Evolutionary conservation across 2,888 invertebrate genomes (phyloP).

Genomic region (Salticus scenicus): DNA sequence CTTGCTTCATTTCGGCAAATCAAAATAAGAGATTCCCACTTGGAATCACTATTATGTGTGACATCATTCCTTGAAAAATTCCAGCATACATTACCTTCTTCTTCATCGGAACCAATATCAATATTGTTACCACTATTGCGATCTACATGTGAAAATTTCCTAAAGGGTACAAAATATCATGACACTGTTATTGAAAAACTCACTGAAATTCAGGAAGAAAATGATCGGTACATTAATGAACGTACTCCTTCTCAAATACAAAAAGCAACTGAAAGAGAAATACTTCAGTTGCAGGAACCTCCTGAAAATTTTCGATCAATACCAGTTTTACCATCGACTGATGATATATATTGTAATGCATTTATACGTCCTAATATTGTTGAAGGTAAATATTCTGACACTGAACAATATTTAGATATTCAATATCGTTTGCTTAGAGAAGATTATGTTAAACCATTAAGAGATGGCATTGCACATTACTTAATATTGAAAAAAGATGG

Average conservation of each 20-base stretch:
- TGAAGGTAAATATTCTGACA: conserved; percentile 80
- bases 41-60: conserved; percentile 34
- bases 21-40: neutral
- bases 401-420: conserved; percentile 85
- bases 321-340: conserved; percentile 42
- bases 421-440: conserved; percentile 87
- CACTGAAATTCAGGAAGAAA: conserved; percentile 38
- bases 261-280: conserved; percentile 33
- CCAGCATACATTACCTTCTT: conserved; percentile 26
- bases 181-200: conserved; percentile 17
- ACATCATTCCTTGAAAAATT: conserved; percentile 41
- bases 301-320: conserved; percentile 58
- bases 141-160: neutral
- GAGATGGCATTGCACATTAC: conserved; percentile 81
- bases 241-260: conserved; percentile 5
- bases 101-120: conserved; percentile 35
- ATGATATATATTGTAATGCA: conserved; percentile 1
- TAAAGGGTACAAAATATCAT: neutral
- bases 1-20: conserved; percentile 32
- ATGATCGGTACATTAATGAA: conserved; percentile 12
- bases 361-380: conserved; percentile 80
- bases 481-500: conserved; percentile 72
- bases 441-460: conserved; percentile 85
- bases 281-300: conserved; percentile 32
- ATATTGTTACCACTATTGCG: conserved; percentile 41